Base-by-base conservation (phyloP, 2,888 invertebrate species). In the Synanthedon tipuliformis region DNA sequence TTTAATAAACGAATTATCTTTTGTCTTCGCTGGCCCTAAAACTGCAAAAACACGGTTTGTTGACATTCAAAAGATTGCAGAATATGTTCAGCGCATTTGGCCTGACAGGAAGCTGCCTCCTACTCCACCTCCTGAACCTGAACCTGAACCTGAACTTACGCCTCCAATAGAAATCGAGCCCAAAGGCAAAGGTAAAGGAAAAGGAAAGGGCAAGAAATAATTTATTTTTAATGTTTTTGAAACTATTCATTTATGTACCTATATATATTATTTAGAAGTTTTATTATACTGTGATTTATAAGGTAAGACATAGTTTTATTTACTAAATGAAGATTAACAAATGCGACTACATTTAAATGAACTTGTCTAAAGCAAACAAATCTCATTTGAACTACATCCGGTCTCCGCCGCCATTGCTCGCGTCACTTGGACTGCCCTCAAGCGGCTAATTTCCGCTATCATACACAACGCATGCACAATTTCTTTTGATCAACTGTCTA, bases 361-460 rank as follows among this genome's bases (percentile, higher is more conserved):
- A 45, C 13, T 56, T 55, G 55, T 57, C 62, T 15, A 59, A 57
- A 62, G 69, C 59, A 66, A 67, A 64, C 64, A 64, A 64, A 75
- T 65, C 69, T 71, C 63, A 76, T 80, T 76, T 61, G 54, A 57
- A 55, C 49, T 49, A 57, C 59, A 69, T 81, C 81, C 80, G 74
- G 73, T 27, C 52, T 41, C 40, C 48, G 56, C 52, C 57, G 53
- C 61, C 55, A 50, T 56, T 50, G 52, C 57, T n/a, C 23, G 12
- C 50, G 40, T 16, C 49, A 13, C 23, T 40, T 34, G 60, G 61
- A 58, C 61, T 60, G 53, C 64, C 65, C 63, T 55, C 56, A 54
- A 61, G 66, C 63, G 53, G 53, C 59, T 73, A 68, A 81, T 80
- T 82, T 82, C 82, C 82, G 76, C 51, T 55, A 57, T 34, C 52